These are phyloP conservation scores for Muschampia plurimacula DNA, from an alignment of 2,888 invertebrate species.

Conservation along the genomic window DNA sequence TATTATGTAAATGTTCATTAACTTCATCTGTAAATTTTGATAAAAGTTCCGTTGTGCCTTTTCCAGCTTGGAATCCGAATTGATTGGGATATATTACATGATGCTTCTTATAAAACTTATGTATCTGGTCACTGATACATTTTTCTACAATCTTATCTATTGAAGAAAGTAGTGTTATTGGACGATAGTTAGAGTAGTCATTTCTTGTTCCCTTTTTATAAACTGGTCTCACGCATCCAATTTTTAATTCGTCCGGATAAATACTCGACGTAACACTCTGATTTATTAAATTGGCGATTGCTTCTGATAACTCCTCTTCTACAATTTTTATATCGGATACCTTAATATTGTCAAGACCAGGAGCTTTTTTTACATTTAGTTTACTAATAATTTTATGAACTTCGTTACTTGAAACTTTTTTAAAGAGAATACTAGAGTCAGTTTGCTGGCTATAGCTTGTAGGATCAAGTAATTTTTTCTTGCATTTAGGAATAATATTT, in stretches of 20 bases:
- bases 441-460: background rate
- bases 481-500: background rate
- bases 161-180: background rate
- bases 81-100: background rate
- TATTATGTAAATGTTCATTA: background rate
- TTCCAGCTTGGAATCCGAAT: constrained; percentile 2
- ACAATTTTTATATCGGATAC: constrained; percentile 3
- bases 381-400: background rate
- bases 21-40: constrained; percentile 9
- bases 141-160: background rate
- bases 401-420: background rate
- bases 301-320: background rate
- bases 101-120: background rate
- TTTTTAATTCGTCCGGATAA: background rate
- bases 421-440: background rate
- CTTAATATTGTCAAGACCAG: background rate
- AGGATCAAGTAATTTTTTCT: background rate
- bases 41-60: background rate
- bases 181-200: background rate
- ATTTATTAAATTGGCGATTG: background rate
- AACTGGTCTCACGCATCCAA: background rate
- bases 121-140: background rate
- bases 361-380: background rate
- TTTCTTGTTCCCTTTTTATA: background rate
- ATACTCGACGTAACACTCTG: background rate